These are phyloP conservation scores for Xenops minutus DNA, from an alignment of 2,797 vertebrate species.

Conservation along the genomic window DNA sequence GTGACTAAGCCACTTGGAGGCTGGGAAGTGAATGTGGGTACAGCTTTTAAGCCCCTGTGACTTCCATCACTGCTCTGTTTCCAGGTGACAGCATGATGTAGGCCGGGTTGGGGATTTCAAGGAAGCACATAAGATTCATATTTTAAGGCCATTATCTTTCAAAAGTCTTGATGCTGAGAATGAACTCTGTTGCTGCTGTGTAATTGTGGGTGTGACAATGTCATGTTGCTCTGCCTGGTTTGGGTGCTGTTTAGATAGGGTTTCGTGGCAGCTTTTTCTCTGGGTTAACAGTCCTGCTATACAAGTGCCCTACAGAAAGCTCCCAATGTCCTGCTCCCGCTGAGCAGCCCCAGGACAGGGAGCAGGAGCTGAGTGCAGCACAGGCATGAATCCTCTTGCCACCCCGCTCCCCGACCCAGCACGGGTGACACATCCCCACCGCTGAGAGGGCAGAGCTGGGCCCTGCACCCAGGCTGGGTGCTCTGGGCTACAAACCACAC, in stretches of 20 bases:
- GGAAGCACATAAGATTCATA: fast-evolving
- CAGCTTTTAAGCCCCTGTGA: neutral
- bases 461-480: neutral
- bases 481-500: fast-evolving
- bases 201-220: fast-evolving
- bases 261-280: neutral
- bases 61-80: neutral
- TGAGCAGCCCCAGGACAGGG: neutral
- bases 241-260: fast-evolving
- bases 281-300: neutral
- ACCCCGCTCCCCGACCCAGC: fast-evolving
- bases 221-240: neutral
- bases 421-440: fast-evolving
- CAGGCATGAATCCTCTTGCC: fast-evolving
- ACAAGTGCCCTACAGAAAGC: neutral
- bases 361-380: neutral
- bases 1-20: neutral
- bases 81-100: fast-evolving
- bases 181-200: neutral
- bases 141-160: neutral
- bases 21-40: neutral
- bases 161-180: neutral
- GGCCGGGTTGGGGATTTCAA: neutral
- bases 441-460: neutral
- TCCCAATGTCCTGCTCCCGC: neutral